phyloP scores from a whole-genome alignment of 2,888 invertebrate genomes.

The Drosophila leonis region DNA sequence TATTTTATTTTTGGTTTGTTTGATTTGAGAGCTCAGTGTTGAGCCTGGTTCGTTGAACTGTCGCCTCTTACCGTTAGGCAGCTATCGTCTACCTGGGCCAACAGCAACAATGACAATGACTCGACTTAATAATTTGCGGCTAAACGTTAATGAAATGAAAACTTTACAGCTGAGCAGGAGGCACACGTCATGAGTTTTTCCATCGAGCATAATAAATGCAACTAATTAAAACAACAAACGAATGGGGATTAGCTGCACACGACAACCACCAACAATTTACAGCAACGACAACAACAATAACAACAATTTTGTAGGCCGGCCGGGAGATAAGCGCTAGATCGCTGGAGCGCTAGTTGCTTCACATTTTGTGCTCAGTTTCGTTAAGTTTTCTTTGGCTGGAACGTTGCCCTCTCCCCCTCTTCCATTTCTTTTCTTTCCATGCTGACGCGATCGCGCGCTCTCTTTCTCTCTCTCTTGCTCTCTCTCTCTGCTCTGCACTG shows the following conservation, averaged over 20 bases:
- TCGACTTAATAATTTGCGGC: slow-evolving; percentile 58
- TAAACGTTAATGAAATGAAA: slow-evolving; percentile 56
- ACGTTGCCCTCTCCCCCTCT: slow-evolving; percentile 13
- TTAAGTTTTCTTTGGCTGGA: slow-evolving; percentile 46
- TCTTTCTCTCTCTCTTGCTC: slow-evolving; percentile 10
- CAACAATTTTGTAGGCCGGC: slow-evolving; percentile 46
- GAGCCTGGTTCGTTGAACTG: slow-evolving; percentile 67
- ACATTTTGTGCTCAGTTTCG: slow-evolving; percentile 24
- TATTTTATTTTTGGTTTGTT: slow-evolving; percentile 33
- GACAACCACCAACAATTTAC: slow-evolving; percentile 17
- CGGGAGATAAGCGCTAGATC: slow-evolving; percentile 46
- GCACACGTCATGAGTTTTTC: slow-evolving; percentile 69
- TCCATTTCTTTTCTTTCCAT: background rate
- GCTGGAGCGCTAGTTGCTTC: slow-evolving; percentile 1
- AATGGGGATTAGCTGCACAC: slow-evolving; percentile 52
- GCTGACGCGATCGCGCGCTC: slow-evolving; percentile 1
- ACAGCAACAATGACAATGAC: slow-evolving; percentile 32
- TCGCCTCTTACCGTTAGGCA: slow-evolving; percentile 42
- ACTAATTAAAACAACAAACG: slow-evolving; percentile 32
- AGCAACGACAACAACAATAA: background rate
- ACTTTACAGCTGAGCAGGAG: slow-evolving; percentile 12
- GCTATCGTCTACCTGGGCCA: slow-evolving; percentile 28
- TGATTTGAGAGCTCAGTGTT: slow-evolving; percentile 28
- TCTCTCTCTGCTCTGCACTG: slow-evolving; percentile 9
- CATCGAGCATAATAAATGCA: slow-evolving; percentile 15